phyloP scores from a whole-genome alignment of 2,797 vertebrate genomes.

The Lophius americanus region DNA sequence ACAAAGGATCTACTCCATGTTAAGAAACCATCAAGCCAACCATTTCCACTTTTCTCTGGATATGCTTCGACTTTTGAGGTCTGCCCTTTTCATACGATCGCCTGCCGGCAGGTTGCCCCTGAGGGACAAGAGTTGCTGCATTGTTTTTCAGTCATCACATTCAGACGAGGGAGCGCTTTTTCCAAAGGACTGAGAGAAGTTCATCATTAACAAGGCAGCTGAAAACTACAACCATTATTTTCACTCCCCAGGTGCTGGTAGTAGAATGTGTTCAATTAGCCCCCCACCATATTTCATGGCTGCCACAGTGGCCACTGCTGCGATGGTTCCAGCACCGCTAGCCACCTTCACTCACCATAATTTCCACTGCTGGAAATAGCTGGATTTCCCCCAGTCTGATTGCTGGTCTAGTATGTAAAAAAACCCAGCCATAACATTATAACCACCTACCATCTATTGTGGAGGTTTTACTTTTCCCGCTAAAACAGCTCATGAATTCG shows the following conservation, averaged over 20 bases:
- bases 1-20: background rate
- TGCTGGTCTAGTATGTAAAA: no score
- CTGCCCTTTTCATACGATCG: background rate
- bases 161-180: constrained; percentile 38
- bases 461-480: no score
- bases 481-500: no score
- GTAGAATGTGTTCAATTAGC: constrained; percentile 38
- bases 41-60: background rate
- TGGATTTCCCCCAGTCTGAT: no score
- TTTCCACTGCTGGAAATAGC: constrained; percentile 2
- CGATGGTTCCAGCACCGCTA: constrained; percentile 10
- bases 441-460: no score
- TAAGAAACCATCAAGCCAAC: background rate
- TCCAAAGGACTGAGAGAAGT: constrained; percentile 23
- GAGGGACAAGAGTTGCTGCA: background rate
- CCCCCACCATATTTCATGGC: constrained; percentile 21
- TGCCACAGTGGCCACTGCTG: background rate
- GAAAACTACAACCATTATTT: constrained; percentile 38
- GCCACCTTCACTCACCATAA: constrained; percentile 15
- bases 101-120: constrained; percentile 11
- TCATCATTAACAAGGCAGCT: constrained; percentile 20
- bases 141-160: constrained; percentile 39
- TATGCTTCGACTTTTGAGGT: no score
- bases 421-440: background rate
- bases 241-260: constrained; percentile 24